Evolutionary conservation across 2,888 invertebrate species (phyloP).

Genomic region (Coelinius sp.): DNA sequence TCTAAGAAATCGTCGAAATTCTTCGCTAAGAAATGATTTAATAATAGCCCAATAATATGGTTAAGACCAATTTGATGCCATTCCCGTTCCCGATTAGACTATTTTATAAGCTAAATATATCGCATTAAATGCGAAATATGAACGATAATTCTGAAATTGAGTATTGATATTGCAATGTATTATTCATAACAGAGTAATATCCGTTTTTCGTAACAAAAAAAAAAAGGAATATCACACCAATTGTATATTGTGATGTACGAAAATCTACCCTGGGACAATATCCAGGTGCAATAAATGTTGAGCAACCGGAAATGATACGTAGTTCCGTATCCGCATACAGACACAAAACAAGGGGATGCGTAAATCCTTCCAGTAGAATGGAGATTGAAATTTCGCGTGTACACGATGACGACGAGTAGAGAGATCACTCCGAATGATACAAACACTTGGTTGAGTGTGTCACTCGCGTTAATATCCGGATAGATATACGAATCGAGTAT

Average conservation of each 20-base stretch:
- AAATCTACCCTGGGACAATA: background rate
- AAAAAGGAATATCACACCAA: background rate
- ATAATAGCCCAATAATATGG: too few species aligned
- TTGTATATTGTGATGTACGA: background rate
- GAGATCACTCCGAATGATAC: conserved; percentile 11
- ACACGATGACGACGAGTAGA: conserved; percentile 13
- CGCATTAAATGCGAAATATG: too few species aligned
- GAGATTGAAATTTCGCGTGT: conserved; percentile 34
- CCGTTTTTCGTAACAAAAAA: background rate
- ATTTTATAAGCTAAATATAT: too few species aligned
- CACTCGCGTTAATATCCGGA: conserved; percentile 54
- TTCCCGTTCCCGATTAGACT: too few species aligned
- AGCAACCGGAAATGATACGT: conserved; percentile 18
- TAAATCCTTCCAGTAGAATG: conserved; percentile 29
- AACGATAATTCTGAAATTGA: too few species aligned
- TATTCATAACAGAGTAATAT: background rate
- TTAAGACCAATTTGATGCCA: too few species aligned
- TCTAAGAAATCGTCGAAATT: too few species aligned
- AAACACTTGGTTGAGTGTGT: conserved; percentile 36
- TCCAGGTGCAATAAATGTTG: conserved; percentile 9
- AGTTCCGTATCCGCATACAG: conserved; percentile 11
- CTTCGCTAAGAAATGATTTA: too few species aligned
- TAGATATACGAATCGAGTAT: conserved; percentile 36
- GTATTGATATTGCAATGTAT: too few species aligned
- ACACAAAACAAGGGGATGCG: conserved; percentile 18